Evolutionary conservation across 2,113 vertebrate genomes (phyloP).

Genomic region (Thinocorus orbignyianus): DNA sequence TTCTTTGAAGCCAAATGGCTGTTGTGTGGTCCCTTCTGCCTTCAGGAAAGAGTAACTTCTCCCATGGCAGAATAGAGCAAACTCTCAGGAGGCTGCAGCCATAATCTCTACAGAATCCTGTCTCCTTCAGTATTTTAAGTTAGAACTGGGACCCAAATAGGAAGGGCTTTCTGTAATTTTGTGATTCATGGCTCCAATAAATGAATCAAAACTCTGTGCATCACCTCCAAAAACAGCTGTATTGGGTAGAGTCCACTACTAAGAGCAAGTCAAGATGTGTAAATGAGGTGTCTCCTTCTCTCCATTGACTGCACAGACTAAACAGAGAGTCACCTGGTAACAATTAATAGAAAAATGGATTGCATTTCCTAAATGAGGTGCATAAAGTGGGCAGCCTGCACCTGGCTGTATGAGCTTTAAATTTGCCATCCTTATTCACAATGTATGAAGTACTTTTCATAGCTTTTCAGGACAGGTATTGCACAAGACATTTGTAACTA

Average conservation of each 20-base stretch:
- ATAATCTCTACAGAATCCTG: not conserved
- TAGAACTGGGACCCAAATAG: not conserved
- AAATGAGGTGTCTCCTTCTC: conserved; percentile 67
- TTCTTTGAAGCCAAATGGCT: not conserved
- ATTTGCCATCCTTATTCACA: conserved; percentile 35
- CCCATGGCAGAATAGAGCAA: not conserved
- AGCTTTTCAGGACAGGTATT: conserved; percentile 43
- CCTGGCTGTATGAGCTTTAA: conserved; percentile 44
- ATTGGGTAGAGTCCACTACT: conserved; percentile 15
- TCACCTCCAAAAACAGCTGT: conserved; percentile 12
- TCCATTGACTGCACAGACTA: conserved; percentile 59
- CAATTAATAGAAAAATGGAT: conserved; percentile 64
- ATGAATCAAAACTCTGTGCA: not conserved
- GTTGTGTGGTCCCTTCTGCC: not conserved
- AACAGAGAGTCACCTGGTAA: conserved; percentile 64
- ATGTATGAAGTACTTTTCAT: conserved; percentile 44
- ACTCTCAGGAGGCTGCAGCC: not conserved
- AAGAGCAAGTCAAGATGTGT: conserved; percentile 47
- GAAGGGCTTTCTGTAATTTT: not conserved
- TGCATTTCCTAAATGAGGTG: conserved; percentile 64
- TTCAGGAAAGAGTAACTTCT: not conserved
- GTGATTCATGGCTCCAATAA: not conserved
- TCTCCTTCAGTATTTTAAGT: not conserved
- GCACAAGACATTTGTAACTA: conserved; percentile 57
- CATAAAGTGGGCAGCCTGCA: conserved; percentile 61